Evolutionary conservation across 2,113 vertebrate species (phyloP).

Genomic region (Genyomyrus donnyi): DNA sequence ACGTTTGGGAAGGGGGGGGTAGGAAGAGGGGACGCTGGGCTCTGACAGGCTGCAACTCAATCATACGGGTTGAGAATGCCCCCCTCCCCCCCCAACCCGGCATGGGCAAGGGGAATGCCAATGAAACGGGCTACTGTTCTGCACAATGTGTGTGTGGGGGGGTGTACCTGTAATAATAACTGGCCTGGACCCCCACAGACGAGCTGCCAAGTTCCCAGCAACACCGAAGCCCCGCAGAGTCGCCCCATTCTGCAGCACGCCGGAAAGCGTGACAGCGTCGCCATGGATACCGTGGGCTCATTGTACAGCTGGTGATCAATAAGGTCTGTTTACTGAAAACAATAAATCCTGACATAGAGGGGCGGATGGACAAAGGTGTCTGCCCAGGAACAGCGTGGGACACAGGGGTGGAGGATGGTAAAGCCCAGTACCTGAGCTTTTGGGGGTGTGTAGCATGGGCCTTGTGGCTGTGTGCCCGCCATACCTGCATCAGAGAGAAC

Average conservation of each 20-base stretch:
- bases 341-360: slow-evolving; percentile 58
- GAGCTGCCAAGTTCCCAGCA: slow-evolving; percentile 17
- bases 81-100: slow-evolving; percentile 32
- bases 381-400: neutral
- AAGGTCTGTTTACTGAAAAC: slow-evolving; percentile 55
- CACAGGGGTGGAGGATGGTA: neutral
- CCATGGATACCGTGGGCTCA: slow-evolving; percentile 44
- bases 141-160: slow-evolving; percentile 40
- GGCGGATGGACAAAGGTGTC: slow-evolving; percentile 14
- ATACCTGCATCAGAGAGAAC: neutral
- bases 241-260: slow-evolving; percentile 35
- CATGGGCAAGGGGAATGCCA: slow-evolving; percentile 35
- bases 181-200: slow-evolving; percentile 20
- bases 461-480: neutral
- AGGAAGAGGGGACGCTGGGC: neutral
- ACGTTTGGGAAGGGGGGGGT: neutral
- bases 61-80: slow-evolving; percentile 53
- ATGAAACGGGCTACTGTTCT: slow-evolving; percentile 47
- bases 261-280: slow-evolving; percentile 45
- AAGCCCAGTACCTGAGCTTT: neutral
- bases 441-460: neutral
- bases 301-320: slow-evolving; percentile 39
- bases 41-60: slow-evolving; percentile 35
- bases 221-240: slow-evolving; percentile 16
- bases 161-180: slow-evolving; percentile 40